phyloP scores from a whole-genome alignment of 2,888 invertebrate genomes.

The Aphrophora alni region DNA sequence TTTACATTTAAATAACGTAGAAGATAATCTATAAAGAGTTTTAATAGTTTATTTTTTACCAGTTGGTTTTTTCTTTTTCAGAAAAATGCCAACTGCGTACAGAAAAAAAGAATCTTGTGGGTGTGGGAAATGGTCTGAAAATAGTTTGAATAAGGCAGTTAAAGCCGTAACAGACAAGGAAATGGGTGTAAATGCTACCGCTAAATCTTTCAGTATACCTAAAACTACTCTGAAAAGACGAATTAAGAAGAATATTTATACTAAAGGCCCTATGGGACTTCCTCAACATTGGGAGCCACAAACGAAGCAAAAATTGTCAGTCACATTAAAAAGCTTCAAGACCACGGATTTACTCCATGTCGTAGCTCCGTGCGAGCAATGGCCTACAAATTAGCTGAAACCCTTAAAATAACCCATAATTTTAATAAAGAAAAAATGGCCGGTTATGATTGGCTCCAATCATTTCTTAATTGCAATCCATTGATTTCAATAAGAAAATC shows the following conservation, averaged over 20 bases:
- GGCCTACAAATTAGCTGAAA: constrained; percentile 10
- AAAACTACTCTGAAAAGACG: background rate
- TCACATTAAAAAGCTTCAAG: constrained; percentile 16
- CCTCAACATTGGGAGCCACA: background rate
- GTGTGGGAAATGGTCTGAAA: constrained; percentile 10
- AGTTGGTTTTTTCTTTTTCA: background rate
- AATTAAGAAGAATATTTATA: background rate
- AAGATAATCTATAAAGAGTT: background rate
- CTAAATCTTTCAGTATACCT: constrained; percentile 4
- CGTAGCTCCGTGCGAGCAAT: background rate
- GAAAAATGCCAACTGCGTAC: constrained; percentile 16
- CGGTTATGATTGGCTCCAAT: constrained; percentile 4
- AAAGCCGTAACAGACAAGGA: constrained; percentile 4
- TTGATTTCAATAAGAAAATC: background rate
- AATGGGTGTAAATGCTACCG: constrained; percentile 4
- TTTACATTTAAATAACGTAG: background rate
- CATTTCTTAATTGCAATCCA: constrained; percentile 10
- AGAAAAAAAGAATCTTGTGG: background rate
- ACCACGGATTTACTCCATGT: constrained; percentile 3
- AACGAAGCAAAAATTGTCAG: constrained; percentile 14
- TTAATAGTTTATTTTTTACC: background rate
- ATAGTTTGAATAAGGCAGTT: background rate
- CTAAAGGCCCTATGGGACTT: background rate
- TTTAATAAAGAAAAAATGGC: background rate
- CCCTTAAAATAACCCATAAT: background rate